These are phyloP conservation scores for Somateria mollissima DNA, from an alignment of 2,797 vertebrate species.

Conservation along the genomic window DNA sequence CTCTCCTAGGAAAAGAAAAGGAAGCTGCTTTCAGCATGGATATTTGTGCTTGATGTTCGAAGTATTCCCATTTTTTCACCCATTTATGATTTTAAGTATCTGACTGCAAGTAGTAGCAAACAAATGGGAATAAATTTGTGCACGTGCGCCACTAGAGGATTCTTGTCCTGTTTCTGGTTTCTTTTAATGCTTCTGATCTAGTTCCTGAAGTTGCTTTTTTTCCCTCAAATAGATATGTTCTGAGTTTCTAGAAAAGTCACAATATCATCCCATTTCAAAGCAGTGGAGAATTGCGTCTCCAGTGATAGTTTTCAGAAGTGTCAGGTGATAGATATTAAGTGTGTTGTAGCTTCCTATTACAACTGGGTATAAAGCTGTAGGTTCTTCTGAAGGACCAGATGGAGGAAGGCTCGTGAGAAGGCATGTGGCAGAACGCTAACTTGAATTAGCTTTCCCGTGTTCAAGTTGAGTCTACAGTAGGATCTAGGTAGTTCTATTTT, in stretches of 20 bases:
- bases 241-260: not conserved
- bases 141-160: not conserved
- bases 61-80: not conserved
- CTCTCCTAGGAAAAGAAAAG: not conserved
- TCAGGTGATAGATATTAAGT: not conserved
- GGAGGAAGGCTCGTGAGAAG: not conserved
- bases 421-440: not conserved
- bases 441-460: not conserved
- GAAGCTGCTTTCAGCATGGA: not conserved
- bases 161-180: not conserved
- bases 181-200: not conserved
- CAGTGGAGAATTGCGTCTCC: not conserved
- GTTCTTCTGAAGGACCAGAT: not conserved
- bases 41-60: not conserved
- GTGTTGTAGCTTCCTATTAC: not conserved
- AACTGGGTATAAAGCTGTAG: not conserved
- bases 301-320: not conserved
- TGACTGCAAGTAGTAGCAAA: not conserved
- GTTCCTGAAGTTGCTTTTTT: not conserved
- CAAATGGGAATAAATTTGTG: not conserved
- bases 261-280: not conserved
- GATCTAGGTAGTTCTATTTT: constrained; percentile 27
- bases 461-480: not conserved
- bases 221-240: not conserved
- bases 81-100: not conserved